Percentiles rank a stretch among this genome's conserved stretches.
Evolutionary conservation across 2,888 invertebrate genomes (phyloP).

Genomic region (Ernsta delagoae): DNA sequence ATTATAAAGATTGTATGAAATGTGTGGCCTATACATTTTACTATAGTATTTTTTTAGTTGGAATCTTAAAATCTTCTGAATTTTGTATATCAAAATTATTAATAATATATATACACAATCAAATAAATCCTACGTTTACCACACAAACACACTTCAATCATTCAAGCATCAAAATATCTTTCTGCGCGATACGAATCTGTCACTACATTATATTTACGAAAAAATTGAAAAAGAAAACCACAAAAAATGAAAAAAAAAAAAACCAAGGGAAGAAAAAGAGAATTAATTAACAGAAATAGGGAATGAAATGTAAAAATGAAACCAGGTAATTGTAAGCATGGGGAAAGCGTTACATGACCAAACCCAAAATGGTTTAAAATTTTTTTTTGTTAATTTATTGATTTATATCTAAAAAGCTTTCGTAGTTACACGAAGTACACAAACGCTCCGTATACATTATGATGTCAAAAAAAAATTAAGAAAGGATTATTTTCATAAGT

Average conservation of each 20-base stretch:
- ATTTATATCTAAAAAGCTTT: background rate
- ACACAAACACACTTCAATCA: conserved; percentile 8
- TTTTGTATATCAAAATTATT: no score
- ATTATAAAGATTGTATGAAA: no score
- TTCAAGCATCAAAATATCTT: conserved; percentile 9
- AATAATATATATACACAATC: no score
- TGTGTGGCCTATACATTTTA: no score
- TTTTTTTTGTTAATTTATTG: background rate
- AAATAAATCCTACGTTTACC: background rate
- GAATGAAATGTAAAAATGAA: conserved; percentile 6
- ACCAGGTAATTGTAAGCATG: conserved; percentile 1
- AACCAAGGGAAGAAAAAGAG: no score
- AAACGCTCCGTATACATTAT: no score
- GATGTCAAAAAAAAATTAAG: no score
- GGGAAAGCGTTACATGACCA: background rate
- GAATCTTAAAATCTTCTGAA: no score
- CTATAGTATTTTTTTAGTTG: no score
- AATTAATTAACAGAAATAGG: background rate
- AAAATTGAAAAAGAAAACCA: background rate
- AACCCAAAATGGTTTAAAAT: background rate
- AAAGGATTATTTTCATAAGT: no score
- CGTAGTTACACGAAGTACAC: background rate
- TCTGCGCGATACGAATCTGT: background rate
- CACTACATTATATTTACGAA: background rate
- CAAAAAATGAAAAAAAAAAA: background rate